Evolutionary conservation across 30 jellyfish, hydroid and myxozoan species (phyloP), one percentile per base, ranked within the genome.

Genomic region (Hydractinia echinata): DNA sequence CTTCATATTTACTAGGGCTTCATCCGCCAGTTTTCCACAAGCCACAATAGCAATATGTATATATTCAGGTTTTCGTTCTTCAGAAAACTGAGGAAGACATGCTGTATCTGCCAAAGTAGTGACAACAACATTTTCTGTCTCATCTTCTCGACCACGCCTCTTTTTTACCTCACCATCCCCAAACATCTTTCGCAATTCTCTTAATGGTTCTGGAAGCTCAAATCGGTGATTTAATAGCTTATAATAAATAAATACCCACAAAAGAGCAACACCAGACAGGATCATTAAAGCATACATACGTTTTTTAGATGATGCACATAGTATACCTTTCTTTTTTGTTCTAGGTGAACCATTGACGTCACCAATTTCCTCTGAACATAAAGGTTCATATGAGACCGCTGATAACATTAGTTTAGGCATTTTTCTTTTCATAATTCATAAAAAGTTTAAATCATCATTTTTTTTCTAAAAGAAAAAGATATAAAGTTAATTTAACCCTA

Each of bases 11-110:
- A 77, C 84, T 21, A 91, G 70, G 44, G 97, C 95, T 74, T 86
- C 89, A 30, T 87, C 85, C 64, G 89, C 96, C 13, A 88, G 66
- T 71, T 81, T 91, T 30, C 67, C 67, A 73, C 97, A 91, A 3
- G 97, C 97, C 5, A 91, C 97, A 51, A 85, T 72, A 20, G 86
- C 96, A 51, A 86, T 88, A 83, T 91, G 96, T 18, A 89, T 62
- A 79, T 50, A 15, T 50, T 77, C 82, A 30, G 73, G 51, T 56
- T 60, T 53, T 62, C 74, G 61, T 8, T 60, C 72, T 44, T 30
- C 39, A 6, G 11, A 51, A 53, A 77, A 77, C 53, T 77, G 85
- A 60, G 85, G 73, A 54, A 55, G 66, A 6, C 74, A 56, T 18
- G 51, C 30, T 55, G 84, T 9, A 39, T 11, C 64, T 44, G 64